Conservation (phyloP, 2,797 vertebrate species). For the Bradypus variegatus region DNA sequence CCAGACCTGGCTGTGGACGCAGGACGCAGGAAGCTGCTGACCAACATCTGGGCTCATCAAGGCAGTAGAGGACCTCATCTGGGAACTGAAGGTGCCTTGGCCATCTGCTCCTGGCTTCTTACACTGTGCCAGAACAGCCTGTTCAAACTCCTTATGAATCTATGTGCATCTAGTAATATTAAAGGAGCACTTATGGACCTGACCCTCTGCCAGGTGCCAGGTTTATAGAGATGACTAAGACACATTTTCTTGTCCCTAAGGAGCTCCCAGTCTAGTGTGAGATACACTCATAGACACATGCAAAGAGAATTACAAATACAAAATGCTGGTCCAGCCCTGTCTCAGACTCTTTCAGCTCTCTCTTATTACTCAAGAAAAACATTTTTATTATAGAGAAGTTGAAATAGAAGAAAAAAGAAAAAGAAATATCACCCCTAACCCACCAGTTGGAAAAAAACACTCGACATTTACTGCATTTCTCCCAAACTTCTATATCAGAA, state of each 20-base stretch:
- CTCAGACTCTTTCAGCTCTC: no score
- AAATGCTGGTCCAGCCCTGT: not conserved
- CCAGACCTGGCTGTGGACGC: not conserved
- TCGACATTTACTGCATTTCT: not conserved
- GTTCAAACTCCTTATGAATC: not conserved
- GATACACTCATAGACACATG: not conserved
- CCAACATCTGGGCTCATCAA: not conserved
- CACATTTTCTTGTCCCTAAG: not conserved
- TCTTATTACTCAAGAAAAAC: not conserved
- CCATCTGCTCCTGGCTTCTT: not conserved
- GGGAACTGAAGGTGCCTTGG: rapidly evolving
- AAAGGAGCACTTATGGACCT: not conserved
- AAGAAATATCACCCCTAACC: not conserved
- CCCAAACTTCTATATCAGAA: not conserved
- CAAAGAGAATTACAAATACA: not conserved
- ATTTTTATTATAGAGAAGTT: not conserved
- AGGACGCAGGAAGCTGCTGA: not conserved
- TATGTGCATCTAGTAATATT: not conserved
- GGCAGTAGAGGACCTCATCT: not conserved
- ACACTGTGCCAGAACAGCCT: not conserved
- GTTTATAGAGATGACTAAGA: not conserved
- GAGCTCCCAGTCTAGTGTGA: not conserved
- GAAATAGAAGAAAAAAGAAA: not conserved
- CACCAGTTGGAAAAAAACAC: not conserved
- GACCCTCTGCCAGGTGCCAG: not conserved